Conservation (phyloP, 1,140 invertebrate genomes). For the Nasonia longicornis region DNA sequence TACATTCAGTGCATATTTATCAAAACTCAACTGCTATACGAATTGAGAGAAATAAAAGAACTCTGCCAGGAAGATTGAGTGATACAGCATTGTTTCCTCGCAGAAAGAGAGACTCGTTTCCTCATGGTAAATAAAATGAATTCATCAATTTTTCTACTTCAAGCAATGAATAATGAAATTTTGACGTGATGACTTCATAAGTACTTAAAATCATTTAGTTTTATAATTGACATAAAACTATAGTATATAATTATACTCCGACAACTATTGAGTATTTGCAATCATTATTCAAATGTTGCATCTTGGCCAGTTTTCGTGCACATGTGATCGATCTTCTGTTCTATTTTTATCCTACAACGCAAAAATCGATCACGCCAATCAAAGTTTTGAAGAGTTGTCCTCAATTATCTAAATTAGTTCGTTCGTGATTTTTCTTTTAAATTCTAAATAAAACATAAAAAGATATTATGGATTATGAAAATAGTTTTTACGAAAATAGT, state of each 20-base stretch:
- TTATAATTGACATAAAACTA: conserved; percentile 61
- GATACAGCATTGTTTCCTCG: conserved; percentile 66
- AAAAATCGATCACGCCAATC: not conserved
- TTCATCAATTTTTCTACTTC: conserved; percentile 1
- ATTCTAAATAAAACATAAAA: too few relatives aligned
- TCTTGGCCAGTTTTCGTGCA: not conserved
- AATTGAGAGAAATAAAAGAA: conserved; percentile 59
- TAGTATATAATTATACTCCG: conserved; percentile 55
- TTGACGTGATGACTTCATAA: not conserved
- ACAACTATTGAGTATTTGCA: conserved; percentile 40
- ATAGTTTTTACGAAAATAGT: not conserved
- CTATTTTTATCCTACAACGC: not conserved
- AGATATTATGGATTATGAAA: too few relatives aligned
- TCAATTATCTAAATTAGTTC: not conserved
- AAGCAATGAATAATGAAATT: not conserved
- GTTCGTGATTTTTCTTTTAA: not conserved
- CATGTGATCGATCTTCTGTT: not conserved
- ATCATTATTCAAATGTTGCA: not conserved
- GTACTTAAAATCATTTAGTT: conserved; percentile 46
- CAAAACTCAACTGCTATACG: conserved; percentile 60
- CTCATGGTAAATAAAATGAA: conserved; percentile 54
- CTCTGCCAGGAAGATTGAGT: conserved; percentile 58
- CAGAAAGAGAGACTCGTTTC: conserved; percentile 54
- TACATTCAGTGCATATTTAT: conserved; percentile 70
- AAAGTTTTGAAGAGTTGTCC: not conserved